Evolutionary conservation across 2,888 invertebrate species (phyloP), one percentile per base, ranked within the genome.

Genomic region (Platycnemis pennipes): DNA sequence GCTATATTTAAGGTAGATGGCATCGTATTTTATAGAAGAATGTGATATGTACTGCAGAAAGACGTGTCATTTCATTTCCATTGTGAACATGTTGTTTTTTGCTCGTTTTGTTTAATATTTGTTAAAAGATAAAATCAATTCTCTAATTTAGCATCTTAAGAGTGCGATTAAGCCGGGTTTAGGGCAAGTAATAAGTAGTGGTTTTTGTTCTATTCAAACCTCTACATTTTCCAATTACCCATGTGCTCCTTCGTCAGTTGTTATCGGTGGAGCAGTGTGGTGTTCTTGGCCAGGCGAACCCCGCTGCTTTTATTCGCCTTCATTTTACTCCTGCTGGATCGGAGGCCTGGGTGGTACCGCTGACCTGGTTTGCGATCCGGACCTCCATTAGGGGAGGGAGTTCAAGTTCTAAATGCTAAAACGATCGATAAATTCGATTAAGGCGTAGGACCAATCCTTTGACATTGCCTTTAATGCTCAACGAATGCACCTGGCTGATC

Each of bases 341-440:
- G 37, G 77, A 77, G 31, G 31, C 77, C 11, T 19, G 87, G 45
- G 45, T 7, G 19, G 87, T 87, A 22, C 87, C n/a, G n/a, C 46
- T 87, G 87, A 87, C 87, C 87, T 87, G 87, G 45, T 87, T 87
- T 87, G 87, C 87, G 87, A 77, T 77, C 77, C 77, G 16, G 1
- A 77, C 77, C 77, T 77, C 77, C 37, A 77, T 77, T 77, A 77
- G 37, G 77, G 77, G 37, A 37, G 49, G 49, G 37, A 37, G n/a
- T 77, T 77, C 37, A 77, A 37, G 77, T 77, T 77, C 37, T 77
- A 77, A 77, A 77, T 77, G 37, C 77, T 77, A 77, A 37, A 77
- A 13, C 77, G 77, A 77, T 77, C 77, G 77, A 77, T 77, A 13
- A 31, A 77, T 31, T 77, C 37, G 77, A 77, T 77, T 77, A 26